Evolutionary conservation across 1,140 invertebrate species (phyloP).

Genomic region (Andricus grossulariae): DNA sequence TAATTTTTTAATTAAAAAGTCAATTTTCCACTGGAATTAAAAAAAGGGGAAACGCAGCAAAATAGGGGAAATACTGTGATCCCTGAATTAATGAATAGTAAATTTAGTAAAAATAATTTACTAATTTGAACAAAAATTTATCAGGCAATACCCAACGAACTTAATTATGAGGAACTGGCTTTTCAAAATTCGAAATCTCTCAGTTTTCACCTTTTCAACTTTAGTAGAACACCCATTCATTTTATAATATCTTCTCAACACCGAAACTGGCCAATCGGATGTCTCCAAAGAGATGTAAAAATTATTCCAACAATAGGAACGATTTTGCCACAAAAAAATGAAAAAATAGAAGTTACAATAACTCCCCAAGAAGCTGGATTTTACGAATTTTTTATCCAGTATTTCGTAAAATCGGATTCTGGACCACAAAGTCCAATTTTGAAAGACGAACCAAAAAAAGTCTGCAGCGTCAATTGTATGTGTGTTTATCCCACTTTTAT

Average conservation of each 20-base stretch:
- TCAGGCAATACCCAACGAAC: constrained; percentile 58
- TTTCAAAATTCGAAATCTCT: constrained; percentile 48
- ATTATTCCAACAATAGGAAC: constrained; percentile 51
- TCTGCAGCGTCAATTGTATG: constrained; percentile 57
- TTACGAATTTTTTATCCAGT: constrained; percentile 58
- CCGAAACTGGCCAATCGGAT: constrained; percentile 39
- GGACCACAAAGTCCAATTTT: constrained; percentile 34
- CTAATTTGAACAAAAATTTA: constrained; percentile 14
- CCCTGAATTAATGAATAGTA: no score
- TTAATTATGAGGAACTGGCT: constrained; percentile 52
- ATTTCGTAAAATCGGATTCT: constrained; percentile 48
- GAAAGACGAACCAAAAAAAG: constrained; percentile 32
- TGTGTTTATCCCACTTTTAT: constrained; percentile 59
- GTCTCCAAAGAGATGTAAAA: constrained; percentile 49
- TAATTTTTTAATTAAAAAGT: no score
- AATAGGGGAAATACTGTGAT: no score
- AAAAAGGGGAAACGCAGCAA: no score
- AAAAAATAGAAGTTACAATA: constrained; percentile 52
- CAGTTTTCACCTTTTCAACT: constrained; percentile 58
- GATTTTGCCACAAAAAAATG: constrained; percentile 43
- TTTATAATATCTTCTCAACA: constrained; percentile 51
- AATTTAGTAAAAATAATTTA: neutral
- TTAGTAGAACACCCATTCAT: constrained; percentile 55
- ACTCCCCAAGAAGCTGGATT: constrained; percentile 50
- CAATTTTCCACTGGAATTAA: no score